phyloP scores from a whole-genome alignment of 2,797 vertebrate species.

The Parauchenoglanis ngamensis region DNA sequence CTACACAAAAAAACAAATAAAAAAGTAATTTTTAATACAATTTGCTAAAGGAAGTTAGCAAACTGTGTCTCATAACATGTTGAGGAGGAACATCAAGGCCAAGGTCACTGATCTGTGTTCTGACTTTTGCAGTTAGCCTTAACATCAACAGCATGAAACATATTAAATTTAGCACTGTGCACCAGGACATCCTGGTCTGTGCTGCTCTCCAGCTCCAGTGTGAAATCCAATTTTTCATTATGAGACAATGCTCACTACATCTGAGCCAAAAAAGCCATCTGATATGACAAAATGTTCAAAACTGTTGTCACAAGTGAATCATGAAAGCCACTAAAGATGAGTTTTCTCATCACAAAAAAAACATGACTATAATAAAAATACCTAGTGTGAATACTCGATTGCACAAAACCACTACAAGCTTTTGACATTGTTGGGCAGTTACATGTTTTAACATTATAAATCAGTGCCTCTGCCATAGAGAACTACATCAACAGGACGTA shows the following conservation, averaged over 20 bases:
- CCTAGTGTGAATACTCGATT: neutral
- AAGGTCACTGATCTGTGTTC: neutral
- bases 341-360: neutral
- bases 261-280: neutral
- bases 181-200: constrained; percentile 14
- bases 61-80: neutral
- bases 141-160: neutral
- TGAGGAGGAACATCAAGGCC: neutral
- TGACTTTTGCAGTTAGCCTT: neutral
- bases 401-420: neutral
- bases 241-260: neutral
- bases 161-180: constrained; percentile 12
- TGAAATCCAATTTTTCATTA: neutral
- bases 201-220: neutral
- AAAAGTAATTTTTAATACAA: neutral
- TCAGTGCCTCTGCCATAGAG: neutral
- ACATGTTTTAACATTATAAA: constrained; percentile 22
- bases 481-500: neutral
- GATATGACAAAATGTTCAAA: neutral
- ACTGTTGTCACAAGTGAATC: neutral
- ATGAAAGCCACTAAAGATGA: neutral
- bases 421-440: neutral
- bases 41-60: neutral
- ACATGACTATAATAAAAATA: neutral
- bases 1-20: neutral